Evolutionary conservation across 1,140 invertebrate species (phyloP).

Genomic region (Sarcophaga bullata): DNA sequence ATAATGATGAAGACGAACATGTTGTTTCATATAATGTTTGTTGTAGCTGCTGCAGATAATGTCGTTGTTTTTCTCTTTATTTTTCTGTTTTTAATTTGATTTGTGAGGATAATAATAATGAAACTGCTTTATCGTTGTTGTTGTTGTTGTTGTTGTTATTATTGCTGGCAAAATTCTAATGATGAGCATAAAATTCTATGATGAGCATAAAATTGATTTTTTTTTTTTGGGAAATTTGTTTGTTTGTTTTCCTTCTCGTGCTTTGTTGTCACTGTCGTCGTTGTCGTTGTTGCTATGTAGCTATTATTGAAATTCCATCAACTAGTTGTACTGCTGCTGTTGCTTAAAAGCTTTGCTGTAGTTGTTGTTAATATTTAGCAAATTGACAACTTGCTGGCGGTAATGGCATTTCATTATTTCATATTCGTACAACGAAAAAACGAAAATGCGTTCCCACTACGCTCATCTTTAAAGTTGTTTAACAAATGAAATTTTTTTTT

Average conservation of each 20-base stretch:
- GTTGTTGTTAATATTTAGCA: slow-evolving; percentile 2
- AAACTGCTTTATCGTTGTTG: background rate
- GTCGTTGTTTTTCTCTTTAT: background rate
- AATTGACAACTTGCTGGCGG: background rate
- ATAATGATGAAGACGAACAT: slow-evolving; percentile 60
- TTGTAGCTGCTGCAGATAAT: background rate
- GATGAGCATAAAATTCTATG: background rate
- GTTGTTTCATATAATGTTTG: slow-evolving; percentile 42
- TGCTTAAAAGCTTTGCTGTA: background rate
- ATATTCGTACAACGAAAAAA: background rate
- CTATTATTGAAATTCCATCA: background rate
- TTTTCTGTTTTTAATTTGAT: too few species aligned
- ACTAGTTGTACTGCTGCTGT: slow-evolving; percentile 41
- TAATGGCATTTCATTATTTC: background rate
- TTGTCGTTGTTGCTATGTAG: background rate
- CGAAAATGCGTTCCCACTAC: too few species aligned
- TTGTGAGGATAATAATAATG: background rate
- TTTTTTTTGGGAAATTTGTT: background rate
- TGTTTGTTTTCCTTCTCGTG: background rate
- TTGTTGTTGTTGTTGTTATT: background rate
- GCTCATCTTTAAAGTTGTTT: too few species aligned
- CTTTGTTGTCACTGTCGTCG: background rate
- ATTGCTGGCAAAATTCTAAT: background rate
- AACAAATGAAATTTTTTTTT: too few species aligned
- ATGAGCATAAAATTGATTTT: background rate